Evolutionary conservation across 1,140 invertebrate genomes (phyloP), one percentile per base, ranked within the genome.

Genomic region (Holotrichia oblita): DNA sequence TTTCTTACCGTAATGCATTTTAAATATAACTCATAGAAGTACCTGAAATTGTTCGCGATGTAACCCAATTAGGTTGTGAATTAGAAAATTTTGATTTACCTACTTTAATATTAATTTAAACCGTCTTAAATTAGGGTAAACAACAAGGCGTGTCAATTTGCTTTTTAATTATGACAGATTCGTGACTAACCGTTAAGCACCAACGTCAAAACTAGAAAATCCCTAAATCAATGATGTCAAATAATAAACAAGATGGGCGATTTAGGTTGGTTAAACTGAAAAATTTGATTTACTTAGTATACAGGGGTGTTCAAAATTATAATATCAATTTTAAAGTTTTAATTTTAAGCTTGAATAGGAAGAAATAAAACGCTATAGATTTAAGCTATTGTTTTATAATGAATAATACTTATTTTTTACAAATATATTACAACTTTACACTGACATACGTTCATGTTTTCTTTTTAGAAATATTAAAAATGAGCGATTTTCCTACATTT

Each of bases 1-100:
- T 91, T 94, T 79, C 42, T 79, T 79, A 3, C 72, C 77, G 27
- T 55, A 78, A 40, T 78, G 40, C 77, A 78, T 78, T 17, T 40
- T 76, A 9, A 76, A 55, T 9, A 0, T 41, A n/a, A 41, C 3
- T 74, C 14, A 2, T 8, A 8, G 0, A 20, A 24, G 2, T n/a
- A n/a, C n/a, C n/a, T n/a, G n/a, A n/a, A 69, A 24, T 34, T 22
- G 8, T 14, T 42, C 40, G 9, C 12, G 4, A 34, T 34, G 4
- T 34, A 34, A 34, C 27, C 4, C 27, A 4, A 34, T 34, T 34
- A 34, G 27, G 27, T 34, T n/a, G n/a, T n/a, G n/a, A n/a, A n/a
- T n/a, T n/a, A n/a, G n/a, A n/a, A 34, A 34, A 34, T 34, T 34
- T 34, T 34, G 4, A 34, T 34, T 34, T 34, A 34, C 27, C 1